Conservation (phyloP, 2,888 invertebrate genomes). For the Vesta saturnalis region DNA sequence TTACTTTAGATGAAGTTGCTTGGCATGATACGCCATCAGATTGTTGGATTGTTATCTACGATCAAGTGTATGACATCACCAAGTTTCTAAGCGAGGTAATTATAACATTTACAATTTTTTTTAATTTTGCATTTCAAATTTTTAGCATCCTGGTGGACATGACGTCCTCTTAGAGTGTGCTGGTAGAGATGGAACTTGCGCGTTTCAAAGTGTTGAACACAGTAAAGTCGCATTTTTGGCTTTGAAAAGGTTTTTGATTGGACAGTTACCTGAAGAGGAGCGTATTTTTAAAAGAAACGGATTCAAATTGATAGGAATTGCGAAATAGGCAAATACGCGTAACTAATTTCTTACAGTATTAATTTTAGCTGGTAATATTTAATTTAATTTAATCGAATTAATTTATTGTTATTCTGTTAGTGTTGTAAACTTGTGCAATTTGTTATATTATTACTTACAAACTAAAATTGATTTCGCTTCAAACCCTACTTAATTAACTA, state of each 20-base stretch:
- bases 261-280: constrained; percentile 77
- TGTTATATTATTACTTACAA: too few relatives aligned
- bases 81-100: constrained; percentile 75
- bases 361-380: not conserved
- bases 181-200: constrained; percentile 84
- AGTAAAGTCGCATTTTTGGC: constrained; percentile 71
- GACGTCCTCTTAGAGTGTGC: constrained; percentile 86
- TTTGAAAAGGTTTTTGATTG: constrained; percentile 77
- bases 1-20: constrained; percentile 79
- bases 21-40: constrained; percentile 77
- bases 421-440: too few relatives aligned
- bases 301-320: not conserved
- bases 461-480: too few relatives aligned
- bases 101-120: not conserved
- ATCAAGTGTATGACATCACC: constrained; percentile 86
- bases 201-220: constrained; percentile 84
- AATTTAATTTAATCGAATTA: not conserved
- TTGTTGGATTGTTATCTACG: constrained; percentile 90
- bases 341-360: too few relatives aligned
- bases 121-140: constrained; percentile 49
- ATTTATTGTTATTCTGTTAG: too few relatives aligned
- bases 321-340: not conserved
- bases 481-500: too few relatives aligned
- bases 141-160: constrained; percentile 84
- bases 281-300: constrained; percentile 70